These are phyloP conservation scores for Pandion haliaetus DNA, from an alignment of 2,113 vertebrate species.

Conservation along the genomic window DNA sequence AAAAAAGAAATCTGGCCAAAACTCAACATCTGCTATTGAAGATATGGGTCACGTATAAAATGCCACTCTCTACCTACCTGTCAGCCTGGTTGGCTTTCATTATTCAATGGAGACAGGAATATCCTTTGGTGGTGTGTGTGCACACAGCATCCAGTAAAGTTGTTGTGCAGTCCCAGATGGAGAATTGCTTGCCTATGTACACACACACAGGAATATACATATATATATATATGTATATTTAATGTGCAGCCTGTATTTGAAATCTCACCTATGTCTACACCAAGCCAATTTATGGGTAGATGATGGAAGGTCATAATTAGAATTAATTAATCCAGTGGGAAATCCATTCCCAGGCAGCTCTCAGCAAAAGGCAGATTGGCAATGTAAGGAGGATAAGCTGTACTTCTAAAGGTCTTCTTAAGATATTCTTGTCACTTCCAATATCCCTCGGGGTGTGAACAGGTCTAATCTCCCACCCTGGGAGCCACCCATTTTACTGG, in stretches of 20 bases:
- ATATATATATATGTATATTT: background rate
- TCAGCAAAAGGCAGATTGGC: constrained; percentile 22
- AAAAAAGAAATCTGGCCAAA: background rate
- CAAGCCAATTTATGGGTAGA: constrained; percentile 57
- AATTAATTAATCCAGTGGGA: constrained; percentile 66
- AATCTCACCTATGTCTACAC: constrained; percentile 35
- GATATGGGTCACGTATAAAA: background rate
- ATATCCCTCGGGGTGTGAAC: background rate
- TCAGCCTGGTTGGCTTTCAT: background rate
- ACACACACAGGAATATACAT: background rate
- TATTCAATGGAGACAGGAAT: background rate
- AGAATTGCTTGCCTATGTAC: background rate
- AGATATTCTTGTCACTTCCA: constrained; percentile 43
- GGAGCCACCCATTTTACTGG: constrained; percentile 1
- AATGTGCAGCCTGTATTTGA: constrained; percentile 7
- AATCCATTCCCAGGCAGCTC: constrained; percentile 40
- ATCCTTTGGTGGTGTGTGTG: background rate
- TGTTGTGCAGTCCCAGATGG: background rate
- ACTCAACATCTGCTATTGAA: background rate
- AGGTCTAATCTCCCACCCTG: background rate
- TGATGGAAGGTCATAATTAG: constrained; percentile 64
- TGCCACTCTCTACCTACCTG: background rate
- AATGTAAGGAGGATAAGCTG: constrained; percentile 16
- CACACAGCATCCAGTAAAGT: background rate
- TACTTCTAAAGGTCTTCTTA: constrained; percentile 40